Base-by-base conservation (phyloP, 1,140 invertebrate species). In the Lutraria rhynchaena region DNA sequence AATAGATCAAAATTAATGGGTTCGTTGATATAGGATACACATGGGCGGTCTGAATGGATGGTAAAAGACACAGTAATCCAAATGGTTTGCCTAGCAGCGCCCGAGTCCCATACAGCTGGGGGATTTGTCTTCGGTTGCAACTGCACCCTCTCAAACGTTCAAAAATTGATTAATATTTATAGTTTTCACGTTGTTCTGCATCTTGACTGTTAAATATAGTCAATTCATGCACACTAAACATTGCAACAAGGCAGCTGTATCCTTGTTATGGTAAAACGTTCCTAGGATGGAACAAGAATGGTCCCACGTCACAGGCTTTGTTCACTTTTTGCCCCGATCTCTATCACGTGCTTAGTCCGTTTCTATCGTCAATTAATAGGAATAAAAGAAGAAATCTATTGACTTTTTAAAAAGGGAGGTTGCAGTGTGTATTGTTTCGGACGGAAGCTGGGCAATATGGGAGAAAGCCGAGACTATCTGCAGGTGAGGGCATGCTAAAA, bases 361-460 rank as follows among this genome's bases (percentile, higher is more conserved):
- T 81, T 81, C 67, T 73, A 65, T 81, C 65, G 67, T 67, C 44
- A 81, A 81, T 81, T 81, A 81, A 81, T 81, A 81, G 78, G 78
- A 81, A 81, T 81, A 81, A 81, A 81, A 73, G 78, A 74, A 49
- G 70, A 73, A 81, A 73, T 81, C 67, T 81, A 81, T 81, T 81
- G 78, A 81, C 58, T 73, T 73, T 81, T 73, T 81, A 81, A 81
- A 70, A 73, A 65, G 78, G 37, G 55, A 73, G 37, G 78, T 70
- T 73, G 67, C 70, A 73, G 53, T 61, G 57, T 53, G 33, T 63
- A 81, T 81, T 81, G 78, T 81, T 60, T 81, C 65, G 78, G 65
- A 33, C 55, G 22, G 76, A 41, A 67, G 76, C 76, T 60, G 76
- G 61, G 63, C 61, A 46, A 49, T 46, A 57, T 17, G 55, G 44